Conservation (phyloP, 2,888 invertebrate species). For the Noctua janthe region DNA sequence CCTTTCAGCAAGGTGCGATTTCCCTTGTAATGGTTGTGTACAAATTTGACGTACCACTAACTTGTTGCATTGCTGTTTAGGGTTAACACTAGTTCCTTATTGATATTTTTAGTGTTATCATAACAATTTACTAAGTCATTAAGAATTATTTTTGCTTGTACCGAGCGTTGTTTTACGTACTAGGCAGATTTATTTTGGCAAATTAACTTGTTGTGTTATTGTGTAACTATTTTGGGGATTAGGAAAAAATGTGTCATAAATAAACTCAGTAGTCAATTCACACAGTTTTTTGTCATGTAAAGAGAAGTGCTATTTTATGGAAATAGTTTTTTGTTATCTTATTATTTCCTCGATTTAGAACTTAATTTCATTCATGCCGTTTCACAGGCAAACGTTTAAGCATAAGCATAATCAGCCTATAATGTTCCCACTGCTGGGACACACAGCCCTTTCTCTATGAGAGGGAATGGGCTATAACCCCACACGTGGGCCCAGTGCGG, state of each 20-base stretch:
- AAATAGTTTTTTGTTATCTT: neutral
- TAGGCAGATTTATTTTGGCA: slow-evolving; percentile 1
- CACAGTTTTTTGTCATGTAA: slow-evolving; percentile 4
- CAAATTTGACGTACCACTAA: slow-evolving; percentile 72
- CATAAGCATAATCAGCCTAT: no score
- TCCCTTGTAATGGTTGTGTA: slow-evolving; percentile 25
- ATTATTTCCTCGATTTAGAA: neutral
- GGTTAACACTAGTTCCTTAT: slow-evolving; percentile 76
- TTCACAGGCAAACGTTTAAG: neutral
- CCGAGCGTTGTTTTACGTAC: neutral
- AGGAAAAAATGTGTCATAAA: neutral
- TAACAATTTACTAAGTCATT: slow-evolving; percentile 51
- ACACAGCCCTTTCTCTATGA: no score
- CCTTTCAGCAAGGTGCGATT: slow-evolving; percentile 34
- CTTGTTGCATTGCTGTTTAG: slow-evolving; percentile 77
- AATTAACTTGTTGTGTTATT: neutral
- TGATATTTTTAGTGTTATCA: slow-evolving; percentile 71
- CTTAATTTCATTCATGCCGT: neutral
- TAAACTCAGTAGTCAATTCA: neutral
- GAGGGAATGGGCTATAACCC: no score
- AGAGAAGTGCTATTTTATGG: no score
- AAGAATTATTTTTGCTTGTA: slow-evolving; percentile 26
- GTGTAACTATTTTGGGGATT: neutral
- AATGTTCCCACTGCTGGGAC: no score
- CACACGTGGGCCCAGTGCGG: no score